Evolutionary conservation across 1,140 invertebrate species (phyloP).

Genomic region (Anoplophora glabripennis): DNA sequence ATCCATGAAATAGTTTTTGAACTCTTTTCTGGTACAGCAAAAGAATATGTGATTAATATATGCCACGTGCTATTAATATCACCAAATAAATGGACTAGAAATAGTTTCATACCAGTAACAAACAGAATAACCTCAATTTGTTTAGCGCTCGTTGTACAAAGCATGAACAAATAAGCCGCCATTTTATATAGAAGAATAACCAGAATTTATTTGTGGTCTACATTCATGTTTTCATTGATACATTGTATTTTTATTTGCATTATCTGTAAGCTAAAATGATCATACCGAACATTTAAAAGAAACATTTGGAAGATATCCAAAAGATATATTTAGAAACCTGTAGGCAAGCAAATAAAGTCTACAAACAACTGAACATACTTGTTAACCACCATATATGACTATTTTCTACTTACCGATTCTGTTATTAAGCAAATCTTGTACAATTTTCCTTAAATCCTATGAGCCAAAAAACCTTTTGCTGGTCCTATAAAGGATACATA

Average conservation of each 20-base stretch:
- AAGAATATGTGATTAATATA: too few relatives aligned
- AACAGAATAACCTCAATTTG: too few relatives aligned
- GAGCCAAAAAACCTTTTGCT: slow-evolving; percentile 9
- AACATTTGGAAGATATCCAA: slow-evolving; percentile 32
- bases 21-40: neutral
- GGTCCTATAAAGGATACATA: slow-evolving; percentile 10
- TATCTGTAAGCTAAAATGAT: slow-evolving; percentile 1
- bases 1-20: neutral
- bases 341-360: slow-evolving; percentile 14
- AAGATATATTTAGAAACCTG: slow-evolving; percentile 37
- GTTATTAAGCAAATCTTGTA: slow-evolving; percentile 27
- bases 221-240: too few relatives aligned
- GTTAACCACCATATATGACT: slow-evolving; percentile 3
- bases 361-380: slow-evolving; percentile 18
- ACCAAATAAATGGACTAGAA: too few relatives aligned
- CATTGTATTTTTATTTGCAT: slow-evolving; percentile 17
- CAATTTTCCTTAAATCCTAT: slow-evolving; percentile 6
- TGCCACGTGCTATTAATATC: too few relatives aligned
- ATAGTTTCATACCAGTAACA: too few relatives aligned
- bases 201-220: neutral
- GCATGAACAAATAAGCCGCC: slow-evolving; percentile 4
- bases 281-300: slow-evolving; percentile 2
- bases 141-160: too few relatives aligned
- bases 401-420: slow-evolving; percentile 24
- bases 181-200: slow-evolving; percentile 20